phyloP scores from a whole-genome alignment of 2,888 invertebrate species.

The Chymomyza caudatula region DNA sequence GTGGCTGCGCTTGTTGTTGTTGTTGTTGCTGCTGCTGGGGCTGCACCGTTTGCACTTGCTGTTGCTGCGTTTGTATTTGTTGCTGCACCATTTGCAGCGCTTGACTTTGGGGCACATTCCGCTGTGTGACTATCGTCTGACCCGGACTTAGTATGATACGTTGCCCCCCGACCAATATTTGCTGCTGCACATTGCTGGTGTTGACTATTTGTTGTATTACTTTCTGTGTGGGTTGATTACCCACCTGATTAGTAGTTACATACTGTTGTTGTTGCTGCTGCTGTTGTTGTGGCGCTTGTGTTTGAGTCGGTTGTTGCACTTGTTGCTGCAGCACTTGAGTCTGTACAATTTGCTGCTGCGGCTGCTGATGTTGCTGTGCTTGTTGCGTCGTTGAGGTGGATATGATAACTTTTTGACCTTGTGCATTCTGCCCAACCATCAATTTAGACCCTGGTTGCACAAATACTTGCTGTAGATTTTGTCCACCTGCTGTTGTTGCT shows the following conservation, averaged over 20 bases:
- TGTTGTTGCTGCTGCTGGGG: conserved; percentile 46
- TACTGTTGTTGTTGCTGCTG: conserved; percentile 59
- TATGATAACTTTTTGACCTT: conserved; percentile 78
- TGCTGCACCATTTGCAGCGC: conserved; percentile 64
- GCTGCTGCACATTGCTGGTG: conserved; percentile 77
- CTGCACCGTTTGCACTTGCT: conserved; percentile 33
- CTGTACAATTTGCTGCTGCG: conserved; percentile 43
- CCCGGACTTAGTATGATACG: conserved; percentile 77
- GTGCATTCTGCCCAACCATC: conserved; percentile 74
- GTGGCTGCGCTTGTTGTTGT: conserved; percentile 32
- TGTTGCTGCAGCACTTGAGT: conserved; percentile 51
- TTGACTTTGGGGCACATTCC: conserved; percentile 73
- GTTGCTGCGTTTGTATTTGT: conserved; percentile 47
- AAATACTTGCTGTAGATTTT: conserved; percentile 75
- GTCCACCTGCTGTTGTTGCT: conserved; percentile 33
- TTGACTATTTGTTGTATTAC: conserved; percentile 78
- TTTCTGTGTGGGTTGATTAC: conserved; percentile 72
- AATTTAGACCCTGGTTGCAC: conserved; percentile 76
- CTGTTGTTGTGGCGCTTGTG: conserved; percentile 43
- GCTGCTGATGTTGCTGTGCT: conserved; percentile 29
- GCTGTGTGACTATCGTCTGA: conserved; percentile 77
- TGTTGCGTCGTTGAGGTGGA: conserved; percentile 61
- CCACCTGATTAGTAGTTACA: conserved; percentile 56
- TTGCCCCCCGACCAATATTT: conserved; percentile 78
- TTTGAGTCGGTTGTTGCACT: conserved; percentile 23